Evolutionary conservation across 2,797 vertebrate species (phyloP), one percentile per base, ranked within the genome.

Genomic region (Synanceia verrucosa): DNA sequence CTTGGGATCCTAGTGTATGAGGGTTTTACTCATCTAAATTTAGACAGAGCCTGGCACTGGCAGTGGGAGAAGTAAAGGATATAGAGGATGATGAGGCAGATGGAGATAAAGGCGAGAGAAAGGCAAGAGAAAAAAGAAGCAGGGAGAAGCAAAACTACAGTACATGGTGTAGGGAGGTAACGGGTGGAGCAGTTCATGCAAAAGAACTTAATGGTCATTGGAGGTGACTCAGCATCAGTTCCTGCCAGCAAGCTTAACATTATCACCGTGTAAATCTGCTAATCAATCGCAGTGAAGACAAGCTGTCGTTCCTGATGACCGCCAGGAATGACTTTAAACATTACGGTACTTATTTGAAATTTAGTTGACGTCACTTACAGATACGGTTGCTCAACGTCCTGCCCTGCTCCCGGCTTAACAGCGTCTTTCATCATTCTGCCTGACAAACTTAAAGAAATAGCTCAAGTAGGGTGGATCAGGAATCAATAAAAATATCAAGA

Each of bases 11-110:
- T 71, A n/a, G n/a, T n/a, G n/a, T n/a, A 62, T 14, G 66, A 71
- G 66, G 63, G 62, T 81, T 88, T 88, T 80, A 78, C 47, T 43
- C 33, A 14, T 70, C 75, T 84, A 89, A 80, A 88, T 84, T 75
- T 85, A 88, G 70, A 70, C 39, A 13, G 21, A 53, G 26, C 6
- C 57, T 63, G 66, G 73, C 78, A 80, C 26, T 31, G 51, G 62
- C n/a, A 55, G 59, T 36, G 31, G 47, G 53, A 69, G 53, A 55
- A 61, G 58, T 21, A 52, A 41, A 46, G 53, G 43, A 81, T 68
- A 39, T 47, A 64, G 18, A 62, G 26, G 26, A 76, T 14, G 65
- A 56, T 46, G 41, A 18, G 51, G 67, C 48, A 70, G 73, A 84
- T 70, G 52, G 68, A 78, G 52, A 77, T 67, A 44, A 55, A n/a